These are phyloP conservation scores for Alca torda DNA, from an alignment of 2,797 vertebrate genomes.

Conservation along the genomic window DNA sequence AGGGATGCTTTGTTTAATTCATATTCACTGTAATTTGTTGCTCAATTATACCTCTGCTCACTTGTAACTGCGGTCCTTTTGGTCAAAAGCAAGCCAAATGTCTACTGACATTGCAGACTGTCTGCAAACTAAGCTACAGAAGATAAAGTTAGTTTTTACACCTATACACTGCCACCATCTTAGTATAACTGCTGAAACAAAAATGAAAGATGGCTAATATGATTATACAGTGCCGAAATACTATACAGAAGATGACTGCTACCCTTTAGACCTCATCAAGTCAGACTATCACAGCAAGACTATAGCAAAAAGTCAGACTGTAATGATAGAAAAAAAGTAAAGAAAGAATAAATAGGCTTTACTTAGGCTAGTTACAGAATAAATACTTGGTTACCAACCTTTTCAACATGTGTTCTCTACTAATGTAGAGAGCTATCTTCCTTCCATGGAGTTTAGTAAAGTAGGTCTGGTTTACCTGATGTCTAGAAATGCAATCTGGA, in stretches of 20 bases:
- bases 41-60: conserved; percentile 25
- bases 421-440: background rate
- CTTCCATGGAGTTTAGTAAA: background rate
- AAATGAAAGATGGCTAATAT: background rate
- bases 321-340: background rate
- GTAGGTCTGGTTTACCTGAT: background rate
- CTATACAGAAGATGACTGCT: background rate
- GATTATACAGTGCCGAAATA: background rate
- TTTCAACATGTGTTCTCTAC: background rate
- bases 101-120: background rate
- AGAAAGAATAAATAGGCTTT: background rate
- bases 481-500: background rate
- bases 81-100: conserved; percentile 11
- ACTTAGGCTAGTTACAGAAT: background rate
- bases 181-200: background rate
- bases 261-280: background rate
- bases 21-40: conserved; percentile 27
- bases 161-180: background rate
- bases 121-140: background rate
- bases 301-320: background rate
- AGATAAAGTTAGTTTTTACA: background rate
- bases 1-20: conserved; percentile 46
- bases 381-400: background rate
- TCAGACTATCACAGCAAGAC: background rate
- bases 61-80: background rate